Percentiles rank a stretch among this genome's conserved stretches.
Conservation (phyloP, 2,797 vertebrate species). For the Jordanella pulchra region DNA sequence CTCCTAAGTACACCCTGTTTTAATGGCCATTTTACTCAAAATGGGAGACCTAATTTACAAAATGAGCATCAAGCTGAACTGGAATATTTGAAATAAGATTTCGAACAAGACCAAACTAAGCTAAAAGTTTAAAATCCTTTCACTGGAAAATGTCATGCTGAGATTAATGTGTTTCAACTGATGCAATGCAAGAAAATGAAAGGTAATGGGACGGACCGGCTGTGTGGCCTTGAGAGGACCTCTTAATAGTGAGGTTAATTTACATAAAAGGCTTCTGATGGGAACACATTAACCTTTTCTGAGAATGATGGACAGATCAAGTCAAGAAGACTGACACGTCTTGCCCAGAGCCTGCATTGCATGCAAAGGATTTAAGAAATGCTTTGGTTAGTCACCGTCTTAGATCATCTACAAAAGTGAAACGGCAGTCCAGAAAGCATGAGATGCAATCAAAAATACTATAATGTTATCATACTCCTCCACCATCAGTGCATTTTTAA, state of each 20-base stretch:
- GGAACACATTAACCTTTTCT: neutral
- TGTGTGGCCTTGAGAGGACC: neutral
- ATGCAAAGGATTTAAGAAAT: neutral
- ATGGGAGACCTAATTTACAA: neutral
- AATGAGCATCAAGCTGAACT: neutral
- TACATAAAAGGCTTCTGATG: neutral
- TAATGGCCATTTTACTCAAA: constrained; percentile 1
- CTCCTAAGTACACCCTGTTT: neutral
- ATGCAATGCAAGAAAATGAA: neutral
- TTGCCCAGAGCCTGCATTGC: neutral
- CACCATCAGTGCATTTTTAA: too few species aligned
- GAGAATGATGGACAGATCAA: neutral
- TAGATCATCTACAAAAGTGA: neutral
- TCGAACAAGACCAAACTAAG: neutral
- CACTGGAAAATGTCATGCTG: neutral
- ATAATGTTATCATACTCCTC: too few species aligned
- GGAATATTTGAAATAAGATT: neutral
- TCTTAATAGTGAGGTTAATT: constrained; percentile 1
- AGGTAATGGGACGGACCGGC: neutral
- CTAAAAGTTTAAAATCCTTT: neutral
- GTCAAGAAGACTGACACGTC: neutral
- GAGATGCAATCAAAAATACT: neutral
- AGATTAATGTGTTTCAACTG: neutral
- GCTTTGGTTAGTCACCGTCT: neutral
- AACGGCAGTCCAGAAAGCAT: neutral